Evolutionary conservation across 1,140 invertebrate species (phyloP).

Genomic region (Tribolium castaneum): DNA sequence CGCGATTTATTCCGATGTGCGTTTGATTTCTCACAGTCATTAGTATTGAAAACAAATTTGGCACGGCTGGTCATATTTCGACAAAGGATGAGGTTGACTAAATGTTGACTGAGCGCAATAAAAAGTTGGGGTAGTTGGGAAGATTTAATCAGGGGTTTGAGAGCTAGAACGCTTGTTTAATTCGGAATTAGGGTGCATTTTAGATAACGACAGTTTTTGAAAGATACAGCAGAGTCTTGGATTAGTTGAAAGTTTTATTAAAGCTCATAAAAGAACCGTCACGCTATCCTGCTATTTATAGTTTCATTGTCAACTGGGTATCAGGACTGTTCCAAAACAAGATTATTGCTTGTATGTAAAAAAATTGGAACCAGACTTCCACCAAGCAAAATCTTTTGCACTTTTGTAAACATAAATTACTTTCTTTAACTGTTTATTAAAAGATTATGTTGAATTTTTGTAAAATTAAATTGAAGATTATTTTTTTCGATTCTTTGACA

Average conservation of each 20-base stretch:
- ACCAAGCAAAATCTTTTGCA: no score
- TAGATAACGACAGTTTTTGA: neutral
- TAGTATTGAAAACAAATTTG: slow-evolving; percentile 32
- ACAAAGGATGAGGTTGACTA: neutral
- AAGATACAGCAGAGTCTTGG: neutral
- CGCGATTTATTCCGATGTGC: slow-evolving; percentile 2
- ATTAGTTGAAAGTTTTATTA: neutral
- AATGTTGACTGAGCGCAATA: neutral
- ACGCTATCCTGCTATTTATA: neutral
- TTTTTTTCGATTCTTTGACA: no score
- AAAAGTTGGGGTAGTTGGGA: neutral
- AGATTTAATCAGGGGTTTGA: neutral
- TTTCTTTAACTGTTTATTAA: no score
- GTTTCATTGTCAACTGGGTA: no score
- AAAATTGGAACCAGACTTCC: no score
- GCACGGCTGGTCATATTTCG: neutral
- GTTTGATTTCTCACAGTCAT: slow-evolving; percentile 24
- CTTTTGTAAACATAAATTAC: no score
- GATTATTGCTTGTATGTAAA: no score
- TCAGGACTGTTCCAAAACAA: no score
- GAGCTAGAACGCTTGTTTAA: neutral
- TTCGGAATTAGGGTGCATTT: neutral
- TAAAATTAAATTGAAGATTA: no score
- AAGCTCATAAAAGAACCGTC: neutral
- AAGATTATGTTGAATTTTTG: no score